Percentiles rank a stretch among this genome's conserved stretches.
These are phyloP conservation scores for Chauna torquata DNA, from an alignment of 2,113 vertebrate genomes.

Conservation along the genomic window DNA sequence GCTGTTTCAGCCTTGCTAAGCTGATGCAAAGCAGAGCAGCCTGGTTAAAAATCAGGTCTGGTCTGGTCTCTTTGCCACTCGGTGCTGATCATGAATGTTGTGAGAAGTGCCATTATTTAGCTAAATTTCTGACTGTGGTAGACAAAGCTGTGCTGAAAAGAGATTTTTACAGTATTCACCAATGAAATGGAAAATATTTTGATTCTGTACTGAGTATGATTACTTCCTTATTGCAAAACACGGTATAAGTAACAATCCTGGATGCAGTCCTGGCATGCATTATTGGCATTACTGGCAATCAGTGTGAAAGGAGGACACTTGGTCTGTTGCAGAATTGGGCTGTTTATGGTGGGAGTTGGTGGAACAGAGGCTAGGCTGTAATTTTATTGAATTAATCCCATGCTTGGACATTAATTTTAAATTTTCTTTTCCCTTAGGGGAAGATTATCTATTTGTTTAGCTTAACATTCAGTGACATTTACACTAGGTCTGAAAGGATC, in stretches of 20 bases:
- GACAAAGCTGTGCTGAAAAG: background rate
- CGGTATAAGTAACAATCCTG: background rate
- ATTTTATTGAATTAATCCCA: conserved; percentile 8
- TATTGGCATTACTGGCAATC: background rate
- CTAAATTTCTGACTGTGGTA: background rate
- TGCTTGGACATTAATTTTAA: background rate
- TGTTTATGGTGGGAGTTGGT: background rate
- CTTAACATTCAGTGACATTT: background rate
- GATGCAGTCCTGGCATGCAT: background rate
- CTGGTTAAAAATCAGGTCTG: background rate
- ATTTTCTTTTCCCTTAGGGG: background rate
- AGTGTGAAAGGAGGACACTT: background rate
- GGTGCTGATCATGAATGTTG: background rate
- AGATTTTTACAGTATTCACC: background rate
- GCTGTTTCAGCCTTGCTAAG: background rate
- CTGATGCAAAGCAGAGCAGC: background rate
- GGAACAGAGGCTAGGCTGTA: background rate
- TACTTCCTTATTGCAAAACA: background rate
- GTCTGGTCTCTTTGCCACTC: background rate
- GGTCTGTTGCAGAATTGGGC: background rate
- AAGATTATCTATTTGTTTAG: background rate
- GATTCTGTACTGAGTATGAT: background rate
- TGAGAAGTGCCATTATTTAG: background rate
- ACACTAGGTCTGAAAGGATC: background rate
- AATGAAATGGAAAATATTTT: background rate